These are phyloP conservation scores for Eupeodes corollae DNA, from an alignment of 1,140 invertebrate species.

Conservation along the genomic window DNA sequence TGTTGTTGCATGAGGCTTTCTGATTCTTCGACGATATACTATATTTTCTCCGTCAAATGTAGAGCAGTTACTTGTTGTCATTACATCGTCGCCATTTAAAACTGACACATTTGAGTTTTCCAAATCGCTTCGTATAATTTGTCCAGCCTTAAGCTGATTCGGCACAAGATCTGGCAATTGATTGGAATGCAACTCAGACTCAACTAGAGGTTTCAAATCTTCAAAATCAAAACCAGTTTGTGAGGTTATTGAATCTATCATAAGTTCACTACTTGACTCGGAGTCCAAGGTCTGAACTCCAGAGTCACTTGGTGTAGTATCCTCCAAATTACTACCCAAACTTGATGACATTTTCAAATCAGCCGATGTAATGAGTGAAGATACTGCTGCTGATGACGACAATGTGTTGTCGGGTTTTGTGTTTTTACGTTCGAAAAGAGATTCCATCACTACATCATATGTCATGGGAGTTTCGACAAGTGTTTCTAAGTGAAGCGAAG, in stretches of 20 bases:
- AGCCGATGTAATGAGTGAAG: slow-evolving; percentile 16
- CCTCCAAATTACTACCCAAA: slow-evolving; percentile 30
- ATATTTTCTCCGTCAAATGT: slow-evolving; percentile 40
- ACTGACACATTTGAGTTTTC: slow-evolving; percentile 45
- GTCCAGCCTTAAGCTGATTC: background rate
- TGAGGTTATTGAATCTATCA: slow-evolving; percentile 41
- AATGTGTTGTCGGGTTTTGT: background rate
- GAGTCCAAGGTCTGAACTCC: slow-evolving; percentile 43
- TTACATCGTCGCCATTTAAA: slow-evolving; percentile 15
- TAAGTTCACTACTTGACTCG: slow-evolving; percentile 41
- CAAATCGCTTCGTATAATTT: slow-evolving; percentile 42
- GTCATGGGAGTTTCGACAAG: slow-evolving; percentile 13
- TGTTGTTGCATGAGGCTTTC: slow-evolving; percentile 43
- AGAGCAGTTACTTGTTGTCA: slow-evolving; percentile 30
- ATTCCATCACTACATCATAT: slow-evolving; percentile 31
- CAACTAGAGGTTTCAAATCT: slow-evolving; percentile 9
- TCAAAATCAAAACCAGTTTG: slow-evolving; percentile 37
- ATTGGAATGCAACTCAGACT: background rate
- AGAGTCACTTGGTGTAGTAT: slow-evolving; percentile 39
- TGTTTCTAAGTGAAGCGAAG: slow-evolving; percentile 10
- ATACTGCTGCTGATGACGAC: slow-evolving; percentile 2
- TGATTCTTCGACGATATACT: slow-evolving; percentile 50
- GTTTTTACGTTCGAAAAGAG: slow-evolving; percentile 14
- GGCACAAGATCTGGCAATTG: background rate
- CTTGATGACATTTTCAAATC: slow-evolving; percentile 29